These are phyloP conservation scores for Nymphalis c-album DNA, from an alignment of 2,888 invertebrate genomes.

Conservation along the genomic window DNA sequence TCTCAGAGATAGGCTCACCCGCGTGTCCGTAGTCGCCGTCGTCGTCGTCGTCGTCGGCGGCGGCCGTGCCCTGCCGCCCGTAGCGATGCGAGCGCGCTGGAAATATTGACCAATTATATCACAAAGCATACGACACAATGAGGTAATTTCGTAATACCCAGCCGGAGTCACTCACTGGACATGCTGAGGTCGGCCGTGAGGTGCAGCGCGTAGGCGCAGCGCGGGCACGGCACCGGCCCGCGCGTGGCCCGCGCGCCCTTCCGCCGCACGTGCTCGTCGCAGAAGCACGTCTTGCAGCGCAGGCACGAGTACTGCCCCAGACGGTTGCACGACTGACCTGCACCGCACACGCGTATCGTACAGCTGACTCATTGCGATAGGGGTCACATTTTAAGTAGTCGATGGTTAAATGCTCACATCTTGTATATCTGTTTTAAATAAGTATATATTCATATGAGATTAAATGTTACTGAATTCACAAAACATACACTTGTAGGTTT, in stretches of 20 bases:
- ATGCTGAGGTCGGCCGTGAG: constrained; percentile 97
- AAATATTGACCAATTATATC: no score
- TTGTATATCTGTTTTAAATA: no score
- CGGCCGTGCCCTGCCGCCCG: constrained; percentile 89
- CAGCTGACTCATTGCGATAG: no score
- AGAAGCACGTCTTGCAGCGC: constrained; percentile 97
- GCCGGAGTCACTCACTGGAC: constrained; percentile 96
- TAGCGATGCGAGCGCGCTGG: constrained; percentile 92
- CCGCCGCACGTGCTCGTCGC: constrained; percentile 96
- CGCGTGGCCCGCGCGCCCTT: constrained; percentile 54
- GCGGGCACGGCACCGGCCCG: constrained; percentile 89
- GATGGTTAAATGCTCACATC: no score
- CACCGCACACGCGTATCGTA: constrained; percentile 24
- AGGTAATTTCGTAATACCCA: no score
- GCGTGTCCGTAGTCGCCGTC: constrained; percentile 66
- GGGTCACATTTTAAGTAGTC: not conserved
- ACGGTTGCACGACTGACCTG: constrained; percentile 96
- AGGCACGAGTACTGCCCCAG: constrained; percentile 97
- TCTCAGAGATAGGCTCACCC: constrained; percentile 30
- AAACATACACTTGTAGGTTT: constrained; percentile 94
- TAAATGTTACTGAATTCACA: not conserved
- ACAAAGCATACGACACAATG: no score
- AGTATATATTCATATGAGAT: no score
- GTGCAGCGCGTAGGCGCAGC: constrained; percentile 95
- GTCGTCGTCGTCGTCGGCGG: constrained; percentile 84